A percentile compares a stretch with the other conserved stretches of the same genome.
Conservation (phyloP, 92 coral and sea anemone species). For the Epizoanthus stellaris region DNA sequence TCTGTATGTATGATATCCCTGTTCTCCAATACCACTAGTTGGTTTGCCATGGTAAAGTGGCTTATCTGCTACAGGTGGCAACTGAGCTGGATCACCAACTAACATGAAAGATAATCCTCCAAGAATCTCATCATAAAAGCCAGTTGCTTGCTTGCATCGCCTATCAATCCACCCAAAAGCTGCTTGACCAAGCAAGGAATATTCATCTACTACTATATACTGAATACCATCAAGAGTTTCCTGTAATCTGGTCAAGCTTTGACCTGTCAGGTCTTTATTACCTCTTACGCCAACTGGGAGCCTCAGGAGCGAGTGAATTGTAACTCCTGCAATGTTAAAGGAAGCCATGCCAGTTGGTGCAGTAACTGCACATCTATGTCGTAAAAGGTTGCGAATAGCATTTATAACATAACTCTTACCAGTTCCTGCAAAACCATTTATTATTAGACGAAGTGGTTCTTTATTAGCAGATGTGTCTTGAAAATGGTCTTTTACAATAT, state of each 20-base stretch:
- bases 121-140: conserved; percentile 61
- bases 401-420: conserved; percentile 79
- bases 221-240: conserved; percentile 56
- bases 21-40: conserved; percentile 74
- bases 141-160: conserved; percentile 73
- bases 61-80: conserved; percentile 85
- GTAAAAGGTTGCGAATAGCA: conserved; percentile 70
- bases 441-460: conserved; percentile 68
- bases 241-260: conserved; percentile 61
- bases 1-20: conserved; percentile 67
- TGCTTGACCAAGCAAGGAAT: conserved; percentile 79
- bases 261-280: conserved; percentile 70
- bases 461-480: conserved; percentile 53
- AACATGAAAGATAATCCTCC: conserved; percentile 67
- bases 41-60: conserved; percentile 76
- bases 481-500: conserved; percentile 62
- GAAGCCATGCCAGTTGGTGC: conserved; percentile 84
- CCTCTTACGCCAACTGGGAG: conserved; percentile 69
- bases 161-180: conserved; percentile 77
- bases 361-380: conserved; percentile 72
- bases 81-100: conserved; percentile 80
- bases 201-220: conserved; percentile 73
- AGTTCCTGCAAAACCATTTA: conserved; percentile 70
- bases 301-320: conserved; percentile 73
- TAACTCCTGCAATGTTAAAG: conserved; percentile 68